Conservation (phyloP, 2,113 vertebrate genomes). For the Dipodomys spectabilis region DNA sequence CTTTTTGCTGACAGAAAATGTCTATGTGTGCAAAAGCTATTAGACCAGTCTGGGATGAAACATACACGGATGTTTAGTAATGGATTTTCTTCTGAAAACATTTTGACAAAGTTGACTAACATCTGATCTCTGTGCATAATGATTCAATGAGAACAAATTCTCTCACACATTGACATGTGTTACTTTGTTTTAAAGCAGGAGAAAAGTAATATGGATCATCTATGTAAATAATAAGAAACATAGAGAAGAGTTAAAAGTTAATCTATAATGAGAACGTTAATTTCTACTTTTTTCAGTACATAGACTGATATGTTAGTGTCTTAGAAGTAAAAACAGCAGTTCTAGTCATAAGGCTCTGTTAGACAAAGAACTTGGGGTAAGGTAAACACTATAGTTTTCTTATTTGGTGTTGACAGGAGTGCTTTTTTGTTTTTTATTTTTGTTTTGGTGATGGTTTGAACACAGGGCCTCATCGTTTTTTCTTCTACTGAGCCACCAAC, state of each 20-base stretch:
- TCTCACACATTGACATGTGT: background rate
- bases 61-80: slow-evolving; percentile 15
- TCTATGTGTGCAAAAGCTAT: background rate
- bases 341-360: background rate
- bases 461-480: too few relatives aligned
- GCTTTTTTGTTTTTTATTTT: too few relatives aligned
- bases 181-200: too few relatives aligned
- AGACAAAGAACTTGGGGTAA: background rate
- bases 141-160: slow-evolving; percentile 2
- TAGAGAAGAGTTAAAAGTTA: background rate
- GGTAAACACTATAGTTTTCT: background rate
- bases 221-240: background rate
- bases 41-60: background rate
- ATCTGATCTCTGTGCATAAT: background rate
- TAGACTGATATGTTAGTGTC: background rate
- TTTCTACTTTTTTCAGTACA: background rate
- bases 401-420: too few relatives aligned
- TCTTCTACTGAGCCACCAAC: too few relatives aligned
- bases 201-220: background rate
- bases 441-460: too few relatives aligned
- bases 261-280: slow-evolving; percentile 15
- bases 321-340: background rate
- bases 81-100: slow-evolving; percentile 32
- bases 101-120: background rate
- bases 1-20: background rate